A percentile compares a stretch with the other conserved stretches of the same genome.
Evolutionary conservation across 2,888 invertebrate species (phyloP).

Genomic region (Chrysolina americana): DNA sequence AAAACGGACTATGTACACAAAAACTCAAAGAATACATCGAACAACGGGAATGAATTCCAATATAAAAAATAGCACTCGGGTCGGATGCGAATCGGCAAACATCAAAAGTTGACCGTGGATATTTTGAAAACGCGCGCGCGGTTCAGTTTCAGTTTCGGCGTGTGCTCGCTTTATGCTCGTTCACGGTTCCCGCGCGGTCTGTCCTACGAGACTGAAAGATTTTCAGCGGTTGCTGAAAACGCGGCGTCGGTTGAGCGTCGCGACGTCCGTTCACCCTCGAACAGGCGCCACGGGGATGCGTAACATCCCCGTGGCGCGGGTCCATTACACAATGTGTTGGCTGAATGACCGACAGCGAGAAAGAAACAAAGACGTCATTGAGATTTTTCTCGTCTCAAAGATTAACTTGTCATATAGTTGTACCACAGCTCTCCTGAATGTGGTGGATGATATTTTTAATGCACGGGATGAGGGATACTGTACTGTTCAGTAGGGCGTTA

Average conservation of each 20-base stretch:
- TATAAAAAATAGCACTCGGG: slow-evolving; percentile 49
- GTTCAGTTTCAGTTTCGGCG: slow-evolving; percentile 12
- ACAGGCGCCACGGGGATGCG: slow-evolving; percentile 62
- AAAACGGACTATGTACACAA: slow-evolving; percentile 53
- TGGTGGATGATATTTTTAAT: not conserved
- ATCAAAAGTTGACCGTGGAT: slow-evolving; percentile 23
- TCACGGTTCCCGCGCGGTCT: slow-evolving; percentile 56
- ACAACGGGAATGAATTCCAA: slow-evolving; percentile 38
- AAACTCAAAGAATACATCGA: slow-evolving; percentile 47
- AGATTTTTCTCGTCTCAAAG: not conserved
- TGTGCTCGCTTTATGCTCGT: slow-evolving; percentile 37
- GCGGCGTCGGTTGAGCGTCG: slow-evolving; percentile 46
- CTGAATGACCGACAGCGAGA: not conserved
- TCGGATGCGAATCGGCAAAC: not conserved
- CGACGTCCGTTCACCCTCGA: slow-evolving; percentile 64
- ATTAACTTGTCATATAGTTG: not conserved
- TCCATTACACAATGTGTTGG: slow-evolving; percentile 45
- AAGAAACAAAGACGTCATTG: slow-evolving; percentile 2
- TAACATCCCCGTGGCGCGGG: slow-evolving; percentile 51
- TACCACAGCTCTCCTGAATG: too few relatives aligned
- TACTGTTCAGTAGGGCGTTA: too few relatives aligned
- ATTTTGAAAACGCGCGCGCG: slow-evolving; percentile 32
- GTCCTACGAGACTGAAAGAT: slow-evolving; percentile 59
- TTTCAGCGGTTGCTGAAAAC: slow-evolving; percentile 50
- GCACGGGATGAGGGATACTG: too few relatives aligned